Percentiles rank a stretch among this genome's conserved stretches.
phyloP scores from a whole-genome alignment of 2,113 vertebrate genomes.

The Notechis scutatus region DNA sequence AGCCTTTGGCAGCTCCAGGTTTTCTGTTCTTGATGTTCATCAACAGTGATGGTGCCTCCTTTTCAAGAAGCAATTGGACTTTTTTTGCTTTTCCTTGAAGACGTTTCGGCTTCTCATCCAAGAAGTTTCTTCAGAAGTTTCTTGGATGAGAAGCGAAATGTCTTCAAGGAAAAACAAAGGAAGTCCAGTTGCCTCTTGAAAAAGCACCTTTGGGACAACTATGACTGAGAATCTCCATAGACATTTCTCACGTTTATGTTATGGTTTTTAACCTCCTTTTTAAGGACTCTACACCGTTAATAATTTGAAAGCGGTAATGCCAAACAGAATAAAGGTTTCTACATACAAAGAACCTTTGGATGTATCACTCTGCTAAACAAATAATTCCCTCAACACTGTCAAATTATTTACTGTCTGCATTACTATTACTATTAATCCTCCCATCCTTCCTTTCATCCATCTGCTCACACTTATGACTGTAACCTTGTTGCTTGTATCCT shows the following conservation, averaged over 20 bases:
- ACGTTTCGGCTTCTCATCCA: no score
- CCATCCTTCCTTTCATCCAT: no score
- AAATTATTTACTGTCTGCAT: no score
- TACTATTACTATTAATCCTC: no score
- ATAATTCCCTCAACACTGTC: no score
- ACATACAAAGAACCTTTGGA: constrained; percentile 1
- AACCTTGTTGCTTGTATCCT: no score
- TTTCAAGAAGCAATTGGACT: background rate
- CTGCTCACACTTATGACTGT: no score
- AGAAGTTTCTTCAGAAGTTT: no score
- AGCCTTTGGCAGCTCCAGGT: background rate
- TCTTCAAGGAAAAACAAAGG: background rate
- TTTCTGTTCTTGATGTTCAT: background rate
- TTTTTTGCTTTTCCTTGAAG: no score
- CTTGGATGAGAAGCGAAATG: background rate
- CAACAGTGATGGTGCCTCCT: background rate
- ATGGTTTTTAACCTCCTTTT: background rate
- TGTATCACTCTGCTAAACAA: background rate
- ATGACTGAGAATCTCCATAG: background rate
- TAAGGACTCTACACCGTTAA: background rate
- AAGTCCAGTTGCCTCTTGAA: background rate
- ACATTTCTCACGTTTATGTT: background rate
- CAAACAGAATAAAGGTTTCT: background rate
- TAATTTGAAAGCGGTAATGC: background rate
- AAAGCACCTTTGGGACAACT: background rate